Conservation (phyloP, 1,140 invertebrate genomes). For the Branchinecta lindahli region DNA sequence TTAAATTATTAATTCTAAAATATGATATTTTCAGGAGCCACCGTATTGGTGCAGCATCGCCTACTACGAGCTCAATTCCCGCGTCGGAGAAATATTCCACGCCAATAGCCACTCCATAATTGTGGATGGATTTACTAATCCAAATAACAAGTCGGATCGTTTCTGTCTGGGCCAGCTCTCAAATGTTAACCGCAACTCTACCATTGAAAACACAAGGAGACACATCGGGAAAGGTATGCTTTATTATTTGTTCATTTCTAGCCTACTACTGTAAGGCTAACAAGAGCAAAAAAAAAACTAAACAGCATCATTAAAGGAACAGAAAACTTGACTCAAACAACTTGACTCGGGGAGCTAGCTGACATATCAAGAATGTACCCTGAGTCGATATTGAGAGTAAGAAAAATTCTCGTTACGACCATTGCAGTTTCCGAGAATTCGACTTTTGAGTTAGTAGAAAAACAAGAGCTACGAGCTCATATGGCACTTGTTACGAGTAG, state of each 20-base stretch:
- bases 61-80: constrained; percentile 89
- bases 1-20: no score
- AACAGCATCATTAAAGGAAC: no score
- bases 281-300: constrained; percentile 1
- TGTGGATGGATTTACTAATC: constrained; percentile 94
- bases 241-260: neutral
- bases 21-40: constrained; percentile 51
- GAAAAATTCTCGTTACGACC: no score
- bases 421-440: no score
- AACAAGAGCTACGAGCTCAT: no score
- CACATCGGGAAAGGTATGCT: constrained; percentile 77
- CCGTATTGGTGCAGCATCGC: constrained; percentile 87
- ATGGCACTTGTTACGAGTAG: no score
- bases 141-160: constrained; percentile 77
- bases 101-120: constrained; percentile 78
- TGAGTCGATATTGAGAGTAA: no score
- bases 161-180: constrained; percentile 91
- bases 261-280: constrained; percentile 4
- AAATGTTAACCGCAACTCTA: constrained; percentile 95
- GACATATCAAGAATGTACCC: no score
- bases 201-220: constrained; percentile 88
- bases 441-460: no score
- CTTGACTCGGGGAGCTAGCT: no score
- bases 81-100: constrained; percentile 87
- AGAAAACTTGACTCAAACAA: no score